Base-by-base conservation (phyloP, 2,888 invertebrate genomes). In the Corbicula japonica region DNA sequence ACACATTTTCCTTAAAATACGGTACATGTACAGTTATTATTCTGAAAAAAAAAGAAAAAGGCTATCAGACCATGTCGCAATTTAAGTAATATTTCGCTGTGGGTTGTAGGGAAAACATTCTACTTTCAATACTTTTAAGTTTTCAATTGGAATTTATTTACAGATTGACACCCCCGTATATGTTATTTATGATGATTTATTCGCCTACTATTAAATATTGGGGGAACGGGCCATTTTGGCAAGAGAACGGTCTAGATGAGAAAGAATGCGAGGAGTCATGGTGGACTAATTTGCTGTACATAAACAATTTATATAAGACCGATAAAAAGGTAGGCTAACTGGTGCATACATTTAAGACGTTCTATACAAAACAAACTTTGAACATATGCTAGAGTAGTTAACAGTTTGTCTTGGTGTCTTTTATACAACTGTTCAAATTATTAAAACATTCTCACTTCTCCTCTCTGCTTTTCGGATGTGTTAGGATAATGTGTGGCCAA, bases 281-380 rank as follows among this genome's bases (percentile, higher is more conserved):
- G 88, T 88, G 88, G 89, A 84, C 81, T n/a, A 88, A 88, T 56
- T 72, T 89, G 1, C 76, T 89, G 8, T 89, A 90, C 71, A 83
- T 89, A 50, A 90, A 88, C 63, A 90, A 90, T 73, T 74, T 90
- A 18, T 74, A 85, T 6, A 68, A 76, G n/a, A 68, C 66, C 23
- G 65, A 85, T 1, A 54, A 75, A 62, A 69, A 66, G 80, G 84
- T 81, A 79, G 15, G 1, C 44, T 28, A 18, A 12, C 10, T 28
- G 10, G 6, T 10, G n/a, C 12, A 26, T 10, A 10, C 30, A 21
- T 8, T 50, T 23, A 10, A 50, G 8, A 15, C 4, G 26, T 41
- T 26, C 10, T n/a, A 56, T 56, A 12, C 28, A 6, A 23, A 30
- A 10, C 28, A 30, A 15, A 50, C n/a, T 8, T 15, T 34, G 21